phyloP scores from a whole-genome alignment of 2,888 invertebrate species.

The Tinea trinotella region DNA sequence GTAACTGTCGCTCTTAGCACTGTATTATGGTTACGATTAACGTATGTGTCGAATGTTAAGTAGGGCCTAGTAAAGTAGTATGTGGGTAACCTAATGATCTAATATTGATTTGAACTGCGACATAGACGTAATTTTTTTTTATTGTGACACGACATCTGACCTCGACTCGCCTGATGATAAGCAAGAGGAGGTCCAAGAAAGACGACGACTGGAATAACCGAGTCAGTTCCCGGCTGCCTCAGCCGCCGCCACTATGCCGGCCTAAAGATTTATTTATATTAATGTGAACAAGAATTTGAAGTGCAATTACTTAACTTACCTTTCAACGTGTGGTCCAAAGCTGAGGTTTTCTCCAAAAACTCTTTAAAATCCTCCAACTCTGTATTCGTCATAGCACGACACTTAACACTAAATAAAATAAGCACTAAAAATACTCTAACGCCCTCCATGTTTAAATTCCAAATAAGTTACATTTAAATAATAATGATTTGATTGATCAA shows the following conservation, averaged over 20 bases:
- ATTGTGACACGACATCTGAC: no score
- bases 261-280: no score
- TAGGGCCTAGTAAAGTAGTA: not conserved
- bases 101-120: no score
- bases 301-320: no score
- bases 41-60: not conserved
- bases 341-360: conserved; percentile 51
- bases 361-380: conserved; percentile 60
- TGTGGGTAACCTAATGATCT: not conserved
- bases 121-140: no score
- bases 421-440: conserved; percentile 37
- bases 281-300: no score
- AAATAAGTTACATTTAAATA: not conserved
- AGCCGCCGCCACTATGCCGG: no score
- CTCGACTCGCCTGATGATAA: no score
- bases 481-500: not conserved
- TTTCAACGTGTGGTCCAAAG: conserved; percentile 54
- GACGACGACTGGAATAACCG: no score
- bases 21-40: not conserved
- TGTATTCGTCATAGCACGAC: conserved; percentile 43
- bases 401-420: conserved; percentile 43
- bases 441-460: conserved; percentile 35
- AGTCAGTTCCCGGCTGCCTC: no score
- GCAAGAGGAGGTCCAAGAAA: no score
- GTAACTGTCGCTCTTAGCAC: not conserved